phyloP scores from a whole-genome alignment of 2,888 invertebrate species.

The Acrobasis consociella region DNA sequence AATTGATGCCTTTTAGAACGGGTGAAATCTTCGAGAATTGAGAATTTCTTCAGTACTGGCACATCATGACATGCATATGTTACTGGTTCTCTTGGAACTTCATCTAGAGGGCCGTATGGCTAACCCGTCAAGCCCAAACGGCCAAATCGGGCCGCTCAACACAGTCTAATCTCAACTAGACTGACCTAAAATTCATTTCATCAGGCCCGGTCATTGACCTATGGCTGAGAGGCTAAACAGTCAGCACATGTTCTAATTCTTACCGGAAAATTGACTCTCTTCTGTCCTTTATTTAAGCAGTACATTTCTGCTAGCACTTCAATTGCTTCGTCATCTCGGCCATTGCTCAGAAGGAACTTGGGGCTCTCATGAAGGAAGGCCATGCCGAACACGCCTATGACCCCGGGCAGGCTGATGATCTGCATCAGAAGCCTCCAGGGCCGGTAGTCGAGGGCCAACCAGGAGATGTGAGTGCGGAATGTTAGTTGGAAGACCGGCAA shows the following conservation, averaged over 20 bases:
- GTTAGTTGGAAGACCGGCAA: constrained; percentile 54
- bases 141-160: too few relatives aligned
- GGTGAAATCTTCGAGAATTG: too few relatives aligned
- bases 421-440: constrained; percentile 90
- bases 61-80: too few relatives aligned
- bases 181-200: too few relatives aligned
- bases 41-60: too few relatives aligned
- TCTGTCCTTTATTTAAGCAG: constrained; percentile 47
- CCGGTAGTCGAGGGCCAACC: constrained; percentile 78
- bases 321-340: constrained; percentile 81
- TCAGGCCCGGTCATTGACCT: too few relatives aligned
- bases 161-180: too few relatives aligned
- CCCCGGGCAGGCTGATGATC: constrained; percentile 84
- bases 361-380: constrained; percentile 88
- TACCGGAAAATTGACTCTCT: constrained; percentile 47
- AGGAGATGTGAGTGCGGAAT: constrained; percentile 58
- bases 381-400: constrained; percentile 81
- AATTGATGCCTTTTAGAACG: too few relatives aligned
- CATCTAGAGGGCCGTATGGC: too few relatives aligned
- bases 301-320: constrained; percentile 52
- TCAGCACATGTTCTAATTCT: constrained; percentile 36
- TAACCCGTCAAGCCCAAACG: too few relatives aligned
- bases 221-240: too few relatives aligned
- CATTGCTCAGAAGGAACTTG: constrained; percentile 86
- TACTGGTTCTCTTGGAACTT: too few relatives aligned